A percentile compares a stretch with the other conserved stretches of the same genome.
These are phyloP conservation scores for Chaetoderma sp. DNA, from an alignment of 2,888 invertebrate species.

Conservation along the genomic window DNA sequence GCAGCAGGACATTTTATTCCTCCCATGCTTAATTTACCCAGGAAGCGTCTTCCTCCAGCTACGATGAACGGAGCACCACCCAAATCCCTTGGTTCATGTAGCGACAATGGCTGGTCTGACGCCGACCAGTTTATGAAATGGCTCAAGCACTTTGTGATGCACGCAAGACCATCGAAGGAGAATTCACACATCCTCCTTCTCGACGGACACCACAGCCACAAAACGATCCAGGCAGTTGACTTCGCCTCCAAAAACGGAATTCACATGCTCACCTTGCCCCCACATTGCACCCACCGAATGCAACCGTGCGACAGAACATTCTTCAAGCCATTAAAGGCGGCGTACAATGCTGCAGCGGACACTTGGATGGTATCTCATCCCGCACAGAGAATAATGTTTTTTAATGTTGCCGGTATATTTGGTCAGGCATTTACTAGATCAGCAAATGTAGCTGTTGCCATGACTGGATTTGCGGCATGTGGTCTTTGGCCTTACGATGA, in stretches of 20 bases:
- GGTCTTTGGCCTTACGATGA: slow-evolving; percentile 12
- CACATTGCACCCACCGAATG: slow-evolving; percentile 55
- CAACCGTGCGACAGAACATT: slow-evolving; percentile 41
- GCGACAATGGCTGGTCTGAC: slow-evolving; percentile 46
- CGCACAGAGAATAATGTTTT: neutral
- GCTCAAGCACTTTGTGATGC: slow-evolving; percentile 33
- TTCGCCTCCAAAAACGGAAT: slow-evolving; percentile 54
- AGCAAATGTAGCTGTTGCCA: slow-evolving; percentile 1
- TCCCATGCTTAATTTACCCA: slow-evolving; percentile 45
- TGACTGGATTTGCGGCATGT: slow-evolving; percentile 12
- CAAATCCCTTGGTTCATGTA: slow-evolving; percentile 46
- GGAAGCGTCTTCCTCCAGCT: slow-evolving; percentile 47
- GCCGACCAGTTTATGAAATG: slow-evolving; percentile 33
- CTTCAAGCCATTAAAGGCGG: slow-evolving; percentile 28
- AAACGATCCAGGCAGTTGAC: slow-evolving; percentile 45
- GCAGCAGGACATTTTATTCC: slow-evolving; percentile 30
- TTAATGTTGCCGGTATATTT: neutral
- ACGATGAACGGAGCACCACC: slow-evolving; percentile 51
- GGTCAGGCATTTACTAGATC: neutral
- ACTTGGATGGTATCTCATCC: neutral
- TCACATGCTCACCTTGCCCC: slow-evolving; percentile 58
- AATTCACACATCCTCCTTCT: slow-evolving; percentile 56
- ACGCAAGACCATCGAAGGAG: slow-evolving; percentile 51
- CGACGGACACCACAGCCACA: slow-evolving; percentile 60
- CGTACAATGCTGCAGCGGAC: neutral